phyloP scores from a whole-genome alignment of 2,797 vertebrate genomes.

The Orientallactaga sibirica region DNA sequence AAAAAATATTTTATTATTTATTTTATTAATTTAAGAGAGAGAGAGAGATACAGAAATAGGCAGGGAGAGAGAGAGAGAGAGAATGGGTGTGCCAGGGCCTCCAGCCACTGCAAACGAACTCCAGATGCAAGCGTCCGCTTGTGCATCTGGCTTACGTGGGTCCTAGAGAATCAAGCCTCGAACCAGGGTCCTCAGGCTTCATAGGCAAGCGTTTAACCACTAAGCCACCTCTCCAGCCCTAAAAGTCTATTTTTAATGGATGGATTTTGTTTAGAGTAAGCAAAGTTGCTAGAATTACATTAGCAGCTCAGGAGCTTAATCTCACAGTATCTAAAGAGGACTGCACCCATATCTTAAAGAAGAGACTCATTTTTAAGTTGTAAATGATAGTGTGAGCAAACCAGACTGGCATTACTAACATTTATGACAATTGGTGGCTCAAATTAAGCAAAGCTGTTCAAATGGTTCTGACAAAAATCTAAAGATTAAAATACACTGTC shows the following conservation, averaged over 20 bases:
- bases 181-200: too few relatives aligned
- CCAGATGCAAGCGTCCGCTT: too few relatives aligned
- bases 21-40: too few relatives aligned
- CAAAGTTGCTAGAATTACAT: conserved; percentile 41
- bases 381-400: conserved; percentile 45
- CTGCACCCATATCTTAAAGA: conserved; percentile 21
- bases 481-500: conserved; percentile 48
- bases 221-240: too few relatives aligned
- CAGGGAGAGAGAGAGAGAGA: too few relatives aligned
- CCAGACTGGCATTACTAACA: conserved; percentile 49
- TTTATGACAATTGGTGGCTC: neutral
- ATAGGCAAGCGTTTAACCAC: too few relatives aligned
- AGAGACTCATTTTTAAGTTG: conserved; percentile 61
- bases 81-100: too few relatives aligned
- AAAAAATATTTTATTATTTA: too few relatives aligned
- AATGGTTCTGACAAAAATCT: conserved; percentile 57
- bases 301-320: neutral
- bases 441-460: conserved; percentile 62
- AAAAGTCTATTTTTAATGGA: conserved; percentile 15
- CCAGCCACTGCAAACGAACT: too few relatives aligned
- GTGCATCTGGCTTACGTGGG: too few relatives aligned
- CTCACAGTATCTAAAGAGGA: conserved; percentile 40
- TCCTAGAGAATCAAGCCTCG: too few relatives aligned
- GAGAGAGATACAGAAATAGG: too few relatives aligned
- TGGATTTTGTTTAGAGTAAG: conserved; percentile 37